Evolutionary conservation across 2,888 invertebrate species (phyloP).

Genomic region (Diploptera punctata): DNA sequence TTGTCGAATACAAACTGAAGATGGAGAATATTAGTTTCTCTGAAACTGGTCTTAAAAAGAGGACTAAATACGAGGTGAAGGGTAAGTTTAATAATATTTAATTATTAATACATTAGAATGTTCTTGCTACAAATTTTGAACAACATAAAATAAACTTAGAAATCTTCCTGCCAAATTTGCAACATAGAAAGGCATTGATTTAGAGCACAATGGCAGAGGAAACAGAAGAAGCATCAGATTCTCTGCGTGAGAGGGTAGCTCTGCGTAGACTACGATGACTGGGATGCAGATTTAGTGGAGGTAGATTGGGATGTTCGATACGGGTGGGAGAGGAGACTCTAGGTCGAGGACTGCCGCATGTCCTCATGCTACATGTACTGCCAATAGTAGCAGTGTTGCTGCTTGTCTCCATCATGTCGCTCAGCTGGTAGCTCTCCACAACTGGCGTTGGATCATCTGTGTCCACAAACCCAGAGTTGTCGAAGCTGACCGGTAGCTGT

Average conservation of each 20-base stretch:
- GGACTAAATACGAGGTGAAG: too few relatives aligned
- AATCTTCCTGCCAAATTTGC: too few relatives aligned
- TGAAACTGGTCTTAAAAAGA: too few relatives aligned
- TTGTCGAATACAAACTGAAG: too few relatives aligned
- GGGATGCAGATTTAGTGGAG: slow-evolving; percentile 75
- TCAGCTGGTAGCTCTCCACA: slow-evolving; percentile 40
- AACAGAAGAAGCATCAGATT: slow-evolving; percentile 30
- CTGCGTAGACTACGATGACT: slow-evolving; percentile 53
- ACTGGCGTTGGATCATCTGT: slow-evolving; percentile 76
- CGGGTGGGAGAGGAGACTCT: slow-evolving; percentile 80
- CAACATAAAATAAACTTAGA: too few relatives aligned
- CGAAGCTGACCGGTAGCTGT: slow-evolving; percentile 55
- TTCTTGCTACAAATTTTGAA: too few relatives aligned
- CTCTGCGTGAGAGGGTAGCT: slow-evolving; percentile 45
- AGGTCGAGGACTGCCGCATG: slow-evolving; percentile 58
- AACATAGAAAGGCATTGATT: too few relatives aligned
- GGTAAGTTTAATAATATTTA: too few relatives aligned
- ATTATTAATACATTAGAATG: too few relatives aligned
- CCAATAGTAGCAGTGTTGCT: slow-evolving; percentile 48
- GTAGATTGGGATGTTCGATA: slow-evolving; percentile 82
- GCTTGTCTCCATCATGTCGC: slow-evolving; percentile 37
- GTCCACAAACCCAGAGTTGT: slow-evolving; percentile 80
- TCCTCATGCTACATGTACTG: slow-evolving; percentile 54
- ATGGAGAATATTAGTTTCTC: too few relatives aligned
- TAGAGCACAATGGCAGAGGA: slow-evolving; percentile 27